phyloP scores from a whole-genome alignment of 2,113 vertebrate genomes.

The Cyanoderma ruficeps region DNA sequence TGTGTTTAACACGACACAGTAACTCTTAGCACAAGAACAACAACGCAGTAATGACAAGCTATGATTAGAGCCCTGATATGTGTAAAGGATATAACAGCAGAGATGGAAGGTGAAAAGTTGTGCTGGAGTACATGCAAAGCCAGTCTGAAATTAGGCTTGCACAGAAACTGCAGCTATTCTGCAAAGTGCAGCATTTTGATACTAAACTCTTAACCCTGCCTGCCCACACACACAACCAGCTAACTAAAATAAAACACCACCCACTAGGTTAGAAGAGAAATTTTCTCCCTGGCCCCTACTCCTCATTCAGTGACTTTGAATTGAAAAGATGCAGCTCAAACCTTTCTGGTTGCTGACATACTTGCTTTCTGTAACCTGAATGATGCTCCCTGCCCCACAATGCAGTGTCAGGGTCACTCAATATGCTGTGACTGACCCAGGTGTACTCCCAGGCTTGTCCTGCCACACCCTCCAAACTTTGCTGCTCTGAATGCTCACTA shows the following conservation, averaged over 20 bases:
- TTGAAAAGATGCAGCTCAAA: not conserved
- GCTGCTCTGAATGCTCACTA: not conserved
- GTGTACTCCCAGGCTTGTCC: not conserved
- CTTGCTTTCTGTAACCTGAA: not conserved
- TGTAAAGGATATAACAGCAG: not conserved
- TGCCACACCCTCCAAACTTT: not conserved
- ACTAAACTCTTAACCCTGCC: not conserved
- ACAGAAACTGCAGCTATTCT: not conserved
- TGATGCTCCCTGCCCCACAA: not conserved
- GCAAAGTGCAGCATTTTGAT: not conserved
- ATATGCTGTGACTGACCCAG: accelerated
- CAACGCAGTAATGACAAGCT: not conserved
- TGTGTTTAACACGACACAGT: not conserved
- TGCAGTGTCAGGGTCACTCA: not conserved
- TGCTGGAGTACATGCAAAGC: not conserved
- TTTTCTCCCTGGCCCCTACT: not conserved
- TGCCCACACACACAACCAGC: not conserved
- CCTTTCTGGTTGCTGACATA: not conserved
- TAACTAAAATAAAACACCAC: not conserved
- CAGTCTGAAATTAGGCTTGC: not conserved
- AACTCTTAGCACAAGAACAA: not conserved
- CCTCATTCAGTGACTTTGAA: not conserved
- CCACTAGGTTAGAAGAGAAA: not conserved
- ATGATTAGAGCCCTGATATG: not conserved
- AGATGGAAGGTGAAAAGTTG: not conserved